A percentile compares a stretch with the other conserved stretches of the same genome.
These are phyloP conservation scores for Channa maculata DNA, from an alignment of 2,113 vertebrate species.

Conservation along the genomic window DNA sequence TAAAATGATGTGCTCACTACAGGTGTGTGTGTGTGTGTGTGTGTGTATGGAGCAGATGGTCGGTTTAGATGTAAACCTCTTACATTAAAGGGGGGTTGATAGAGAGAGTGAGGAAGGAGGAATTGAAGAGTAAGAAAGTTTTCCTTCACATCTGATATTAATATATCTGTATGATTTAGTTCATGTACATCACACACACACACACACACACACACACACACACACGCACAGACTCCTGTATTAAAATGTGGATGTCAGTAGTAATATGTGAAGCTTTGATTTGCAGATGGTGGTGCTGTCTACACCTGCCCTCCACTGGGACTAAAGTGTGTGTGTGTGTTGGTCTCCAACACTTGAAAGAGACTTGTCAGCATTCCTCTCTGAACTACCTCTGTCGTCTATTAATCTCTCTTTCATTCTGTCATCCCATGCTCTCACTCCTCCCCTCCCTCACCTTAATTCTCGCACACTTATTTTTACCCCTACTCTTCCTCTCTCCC, in stretches of 20 bases:
- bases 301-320: slow-evolving; percentile 73
- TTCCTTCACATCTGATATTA: background rate
- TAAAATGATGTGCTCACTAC: background rate
- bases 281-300: slow-evolving; percentile 72
- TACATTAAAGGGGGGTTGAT: background rate
- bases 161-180: background rate
- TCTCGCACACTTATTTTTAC: background rate
- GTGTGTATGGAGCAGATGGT: slow-evolving; percentile 14
- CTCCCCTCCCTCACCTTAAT: slow-evolving; percentile 39
- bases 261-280: slow-evolving; percentile 65
- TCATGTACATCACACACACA: slow-evolving; percentile 23
- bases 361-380: slow-evolving; percentile 75
- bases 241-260: slow-evolving; percentile 55
- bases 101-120: background rate
- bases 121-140: slow-evolving; percentile 2
- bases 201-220: slow-evolving; percentile 7
- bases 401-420: slow-evolving; percentile 61
- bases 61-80: background rate
- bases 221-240: slow-evolving; percentile 9
- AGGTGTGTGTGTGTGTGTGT: slow-evolving; percentile 18
- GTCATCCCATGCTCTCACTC: slow-evolving; percentile 28
- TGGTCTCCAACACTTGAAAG: slow-evolving; percentile 59
- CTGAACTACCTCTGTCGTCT: slow-evolving; percentile 57
- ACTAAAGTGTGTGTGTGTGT: slow-evolving; percentile 48
- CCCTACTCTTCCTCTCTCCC: background rate